Base-by-base conservation (phyloP, 2,113 vertebrate species). In the Odontesthes bonariensis region DNA sequence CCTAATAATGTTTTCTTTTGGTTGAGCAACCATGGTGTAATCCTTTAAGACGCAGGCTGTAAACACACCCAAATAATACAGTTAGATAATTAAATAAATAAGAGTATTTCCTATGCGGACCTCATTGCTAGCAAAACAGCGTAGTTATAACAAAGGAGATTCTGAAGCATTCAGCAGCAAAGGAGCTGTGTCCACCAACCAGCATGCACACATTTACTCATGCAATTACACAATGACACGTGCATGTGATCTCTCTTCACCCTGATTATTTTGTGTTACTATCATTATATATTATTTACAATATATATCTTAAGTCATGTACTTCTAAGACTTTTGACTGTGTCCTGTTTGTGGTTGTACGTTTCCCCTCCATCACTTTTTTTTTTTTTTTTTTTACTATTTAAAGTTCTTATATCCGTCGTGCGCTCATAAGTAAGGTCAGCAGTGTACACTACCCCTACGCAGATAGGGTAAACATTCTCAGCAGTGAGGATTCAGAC, bases 231-330 rank as follows among this genome's bases (percentile, higher is more conserved):
- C 23, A 20, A 22, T 46, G 14, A 14, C 52, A 56, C 6, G 27
- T 33, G 65, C 42, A 72, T 0, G 9, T 49, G 33, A 77, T 79
- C 73, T 70, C 54, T 77, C 5, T 79, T 83, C 79, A 75, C 73
- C 58, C 40, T 4, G 14, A 40, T 70, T 59, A 76, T 57, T 55
- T 35, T 60, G 72, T 65, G 71, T 81, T 77, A 49, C 69, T 40
- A 47, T 46, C 44, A 72, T 56, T 56, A 61, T 22, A n/a, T 17
- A 68, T 68, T 38, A 54, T 49, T 31, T 60, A 66, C 60, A 27
- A 27, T 27, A 49, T 72, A 51, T 10, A 35, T 22, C 4, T 8
- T 53, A 32, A 49, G 42, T 19, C 20, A 6, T 53, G 2, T 47
- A 14, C 8, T 49, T 14, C 32, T 57, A n/a, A 53, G 11, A 44